These are phyloP conservation scores for Polyploca ridens DNA, from an alignment of 2,888 invertebrate genomes.

Conservation along the genomic window DNA sequence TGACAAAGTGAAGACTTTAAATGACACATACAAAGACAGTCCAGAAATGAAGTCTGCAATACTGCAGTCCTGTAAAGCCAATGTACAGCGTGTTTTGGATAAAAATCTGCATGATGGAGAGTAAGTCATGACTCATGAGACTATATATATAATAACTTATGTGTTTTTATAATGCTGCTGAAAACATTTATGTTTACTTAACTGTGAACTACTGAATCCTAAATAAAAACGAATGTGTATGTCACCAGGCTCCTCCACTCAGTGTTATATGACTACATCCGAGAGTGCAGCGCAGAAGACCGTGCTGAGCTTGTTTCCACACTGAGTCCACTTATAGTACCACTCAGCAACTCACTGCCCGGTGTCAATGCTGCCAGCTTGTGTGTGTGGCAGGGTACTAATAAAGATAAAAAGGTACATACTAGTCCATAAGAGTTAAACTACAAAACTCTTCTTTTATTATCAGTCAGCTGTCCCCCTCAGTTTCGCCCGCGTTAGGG, in stretches of 20 bases:
- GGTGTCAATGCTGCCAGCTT: slow-evolving; percentile 92
- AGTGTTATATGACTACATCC: slow-evolving; percentile 92
- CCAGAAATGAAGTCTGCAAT: slow-evolving; percentile 89
- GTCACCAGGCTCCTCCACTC: slow-evolving; percentile 88
- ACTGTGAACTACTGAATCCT: neutral
- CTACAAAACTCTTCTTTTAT: neutral
- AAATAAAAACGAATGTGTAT: slow-evolving; percentile 14
- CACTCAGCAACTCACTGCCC: slow-evolving; percentile 89
- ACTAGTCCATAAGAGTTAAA: neutral
- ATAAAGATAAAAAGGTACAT: slow-evolving; percentile 89
- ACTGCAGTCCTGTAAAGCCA: slow-evolving; percentile 89
- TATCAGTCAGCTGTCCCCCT: too few species aligned
- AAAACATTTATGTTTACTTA: too few species aligned
- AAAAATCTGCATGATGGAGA: slow-evolving; percentile 89
- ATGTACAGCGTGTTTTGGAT: slow-evolving; percentile 88
- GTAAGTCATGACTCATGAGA: slow-evolving; percentile 54
- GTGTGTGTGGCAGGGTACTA: slow-evolving; percentile 94
- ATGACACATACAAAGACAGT: slow-evolving; percentile 88
- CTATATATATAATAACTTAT: neutral
- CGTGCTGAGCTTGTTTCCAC: slow-evolving; percentile 90
- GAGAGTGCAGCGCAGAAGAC: slow-evolving; percentile 88
- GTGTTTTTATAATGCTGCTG: neutral
- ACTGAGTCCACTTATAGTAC: slow-evolving; percentile 87
- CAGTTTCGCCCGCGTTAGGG: too few species aligned
- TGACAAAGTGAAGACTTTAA: slow-evolving; percentile 87